Conservation (phyloP, 2,888 invertebrate species). For the Metacarcinus magister region DNA sequence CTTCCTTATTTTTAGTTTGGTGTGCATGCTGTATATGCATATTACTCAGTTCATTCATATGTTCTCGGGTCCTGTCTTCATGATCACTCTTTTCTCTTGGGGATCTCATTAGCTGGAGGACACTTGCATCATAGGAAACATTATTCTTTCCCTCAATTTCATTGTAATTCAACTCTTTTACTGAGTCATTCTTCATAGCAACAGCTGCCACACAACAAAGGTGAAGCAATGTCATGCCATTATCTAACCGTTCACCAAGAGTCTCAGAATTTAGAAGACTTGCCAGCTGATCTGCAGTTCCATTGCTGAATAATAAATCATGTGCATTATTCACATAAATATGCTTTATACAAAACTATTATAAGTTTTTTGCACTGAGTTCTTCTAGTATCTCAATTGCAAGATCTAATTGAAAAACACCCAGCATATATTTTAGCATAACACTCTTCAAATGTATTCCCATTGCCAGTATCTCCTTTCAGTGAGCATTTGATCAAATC, state of each 20-base stretch:
- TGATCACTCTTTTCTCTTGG: conserved; percentile 59
- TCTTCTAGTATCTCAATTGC: not conserved
- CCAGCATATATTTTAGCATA: not conserved
- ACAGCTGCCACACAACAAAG: conserved; percentile 72
- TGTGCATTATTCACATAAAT: not conserved
- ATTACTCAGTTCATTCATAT: conserved; percentile 56
- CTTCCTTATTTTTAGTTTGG: conserved; percentile 59
- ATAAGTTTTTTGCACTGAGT: not conserved
- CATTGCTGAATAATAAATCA: conserved; percentile 61
- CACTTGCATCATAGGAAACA: conserved; percentile 39
- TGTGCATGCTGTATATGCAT: not conserved
- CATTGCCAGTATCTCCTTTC: not conserved
- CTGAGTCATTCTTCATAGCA: conserved; percentile 47
- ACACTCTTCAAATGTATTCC: not conserved
- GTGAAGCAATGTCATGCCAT: conserved; percentile 77
- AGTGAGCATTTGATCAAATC: not conserved
- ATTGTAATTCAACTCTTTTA: conserved; percentile 66
- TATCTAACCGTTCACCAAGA: conserved; percentile 70
- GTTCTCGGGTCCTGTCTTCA: conserved; percentile 40
- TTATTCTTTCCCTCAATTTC: conserved; percentile 55
- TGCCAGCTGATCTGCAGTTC: conserved; percentile 68
- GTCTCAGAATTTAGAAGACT: conserved; percentile 71
- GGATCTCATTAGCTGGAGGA: conserved; percentile 71
- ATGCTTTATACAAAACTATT: not conserved
- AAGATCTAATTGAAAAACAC: not conserved